Conservation (phyloP, 2,797 vertebrate genomes). For the Onychomys arenicola region DNA sequence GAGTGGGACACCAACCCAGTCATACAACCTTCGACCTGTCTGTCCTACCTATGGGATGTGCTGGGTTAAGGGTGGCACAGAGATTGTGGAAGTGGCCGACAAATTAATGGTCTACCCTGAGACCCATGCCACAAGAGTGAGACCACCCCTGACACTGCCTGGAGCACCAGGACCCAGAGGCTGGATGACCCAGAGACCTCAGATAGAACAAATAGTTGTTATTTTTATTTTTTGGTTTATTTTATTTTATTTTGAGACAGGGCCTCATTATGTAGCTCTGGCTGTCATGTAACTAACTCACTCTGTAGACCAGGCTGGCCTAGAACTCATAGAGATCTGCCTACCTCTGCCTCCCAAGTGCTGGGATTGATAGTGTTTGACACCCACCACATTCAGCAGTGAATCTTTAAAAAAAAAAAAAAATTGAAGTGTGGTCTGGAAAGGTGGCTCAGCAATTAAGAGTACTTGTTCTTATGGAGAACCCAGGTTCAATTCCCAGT, state of each 20-base stretch:
- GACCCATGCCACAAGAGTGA: too few species aligned
- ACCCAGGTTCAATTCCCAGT: not conserved
- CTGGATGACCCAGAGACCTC: too few species aligned
- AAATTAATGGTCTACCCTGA: too few species aligned
- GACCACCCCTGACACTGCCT: too few species aligned
- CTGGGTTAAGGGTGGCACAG: too few species aligned
- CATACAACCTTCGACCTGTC: too few species aligned
- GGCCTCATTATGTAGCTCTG: not conserved
- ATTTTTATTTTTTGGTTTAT: not conserved
- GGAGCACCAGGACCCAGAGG: too few species aligned
- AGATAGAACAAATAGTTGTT: too few species aligned
- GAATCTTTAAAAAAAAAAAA: too few species aligned
- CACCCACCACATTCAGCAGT: not conserved
- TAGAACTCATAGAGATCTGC: not conserved
- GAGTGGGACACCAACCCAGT: too few species aligned
- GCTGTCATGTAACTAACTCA: not conserved
- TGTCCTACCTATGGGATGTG: too few species aligned
- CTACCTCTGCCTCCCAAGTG: not conserved
- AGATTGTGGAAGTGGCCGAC: not conserved
- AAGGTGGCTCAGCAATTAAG: not conserved
- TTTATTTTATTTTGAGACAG: not conserved
- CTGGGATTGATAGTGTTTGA: not conserved
- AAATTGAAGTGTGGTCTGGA: not conserved
- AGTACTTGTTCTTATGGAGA: not conserved
- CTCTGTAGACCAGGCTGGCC: not conserved